Conservation (phyloP, 2,888 invertebrate genomes). For the Bombylius discolor region DNA sequence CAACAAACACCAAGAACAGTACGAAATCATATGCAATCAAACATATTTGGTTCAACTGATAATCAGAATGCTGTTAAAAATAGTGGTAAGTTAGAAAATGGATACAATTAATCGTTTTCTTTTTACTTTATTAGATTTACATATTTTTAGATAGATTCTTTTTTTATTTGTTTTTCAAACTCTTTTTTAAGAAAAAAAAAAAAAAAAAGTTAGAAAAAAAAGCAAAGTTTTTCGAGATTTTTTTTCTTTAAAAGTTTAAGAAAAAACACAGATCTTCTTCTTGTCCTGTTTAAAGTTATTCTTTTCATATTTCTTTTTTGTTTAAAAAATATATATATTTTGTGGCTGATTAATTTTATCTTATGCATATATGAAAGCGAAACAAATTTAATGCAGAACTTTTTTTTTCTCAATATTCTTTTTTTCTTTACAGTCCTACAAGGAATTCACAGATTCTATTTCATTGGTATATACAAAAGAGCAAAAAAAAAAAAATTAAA, state of each 20-base stretch:
- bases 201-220: background rate
- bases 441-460: conserved; percentile 39
- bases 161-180: background rate
- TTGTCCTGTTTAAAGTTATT: too few relatives aligned
- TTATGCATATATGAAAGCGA: background rate
- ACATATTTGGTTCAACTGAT: conserved; percentile 35
- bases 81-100: conserved; percentile 25
- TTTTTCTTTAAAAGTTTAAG: too few relatives aligned
- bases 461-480: conserved; percentile 29
- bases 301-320: too few relatives aligned
- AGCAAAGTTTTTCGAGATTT: background rate
- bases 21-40: conserved; percentile 36
- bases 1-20: conserved; percentile 31
- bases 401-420: conserved; percentile 2
- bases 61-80: conserved; percentile 29
- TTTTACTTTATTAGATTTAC: conserved; percentile 1
- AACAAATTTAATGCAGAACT: background rate
- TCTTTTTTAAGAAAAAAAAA: background rate
- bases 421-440: conserved; percentile 36
- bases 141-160: conserved; percentile 11
- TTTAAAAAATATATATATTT: too few relatives aligned
- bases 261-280: background rate
- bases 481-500: conserved; percentile 2
- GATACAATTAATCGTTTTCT: background rate
- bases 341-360: too few relatives aligned